Conservation (phyloP, 2,113 vertebrate genomes). For the Anarrhichthys ocellatus region DNA sequence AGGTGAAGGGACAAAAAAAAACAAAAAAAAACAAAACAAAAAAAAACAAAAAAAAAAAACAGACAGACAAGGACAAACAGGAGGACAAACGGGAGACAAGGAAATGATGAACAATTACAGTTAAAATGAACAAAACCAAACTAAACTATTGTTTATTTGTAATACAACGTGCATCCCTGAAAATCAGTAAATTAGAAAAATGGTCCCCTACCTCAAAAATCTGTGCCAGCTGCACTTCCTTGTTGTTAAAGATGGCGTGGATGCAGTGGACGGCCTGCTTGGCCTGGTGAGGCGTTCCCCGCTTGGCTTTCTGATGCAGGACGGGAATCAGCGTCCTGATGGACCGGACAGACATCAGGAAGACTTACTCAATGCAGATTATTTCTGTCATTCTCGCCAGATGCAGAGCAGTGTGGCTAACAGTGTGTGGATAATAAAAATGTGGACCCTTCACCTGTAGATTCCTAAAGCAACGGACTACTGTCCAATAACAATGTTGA, state of each 20-base stretch:
- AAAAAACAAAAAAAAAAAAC: conserved; percentile 6
- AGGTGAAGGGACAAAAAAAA: conserved; percentile 23
- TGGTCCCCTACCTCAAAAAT: conserved; percentile 92
- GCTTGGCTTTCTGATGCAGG: conserved; percentile 98
- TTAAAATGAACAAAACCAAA: background rate
- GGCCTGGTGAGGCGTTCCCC: conserved; percentile 98
- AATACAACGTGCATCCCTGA: background rate
- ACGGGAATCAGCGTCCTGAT: conserved; percentile 96
- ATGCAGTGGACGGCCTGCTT: conserved; percentile 99
- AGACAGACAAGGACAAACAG: too few species aligned
- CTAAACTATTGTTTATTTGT: background rate
- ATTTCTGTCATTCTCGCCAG: background rate
- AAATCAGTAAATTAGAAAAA: background rate
- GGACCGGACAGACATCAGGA: conserved; percentile 1
- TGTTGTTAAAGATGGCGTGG: conserved; percentile 98
- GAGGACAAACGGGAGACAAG: background rate
- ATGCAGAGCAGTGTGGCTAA: background rate
- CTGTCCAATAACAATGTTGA: background rate
- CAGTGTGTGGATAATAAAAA: background rate
- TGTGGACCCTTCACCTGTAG: background rate
- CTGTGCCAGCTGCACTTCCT: conserved; percentile 98
- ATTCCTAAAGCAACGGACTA: background rate
- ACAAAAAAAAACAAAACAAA: conserved; percentile 1
- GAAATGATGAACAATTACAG: background rate
- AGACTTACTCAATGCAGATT: background rate